Percentiles rank a stretch among this genome's conserved stretches.
These are phyloP conservation scores for Hemibagrus wyckioides DNA, from an alignment of 2,113 vertebrate species.

Conservation along the genomic window DNA sequence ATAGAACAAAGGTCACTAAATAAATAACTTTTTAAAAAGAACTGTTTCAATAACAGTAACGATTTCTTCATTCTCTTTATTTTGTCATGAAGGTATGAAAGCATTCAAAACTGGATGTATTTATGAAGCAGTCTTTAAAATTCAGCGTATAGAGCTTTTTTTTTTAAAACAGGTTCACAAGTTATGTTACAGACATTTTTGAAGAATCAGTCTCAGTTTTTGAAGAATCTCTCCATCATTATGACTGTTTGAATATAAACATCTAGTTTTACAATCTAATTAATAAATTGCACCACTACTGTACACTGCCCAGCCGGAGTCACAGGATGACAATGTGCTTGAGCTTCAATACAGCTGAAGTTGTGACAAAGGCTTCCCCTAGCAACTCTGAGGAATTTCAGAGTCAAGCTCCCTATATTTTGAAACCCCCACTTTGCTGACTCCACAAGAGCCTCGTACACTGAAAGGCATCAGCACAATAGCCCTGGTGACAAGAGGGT, in stretches of 20 bases:
- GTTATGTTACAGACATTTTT: background rate
- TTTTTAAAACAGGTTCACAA: background rate
- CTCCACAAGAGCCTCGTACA: conserved; percentile 48
- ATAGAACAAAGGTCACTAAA: background rate
- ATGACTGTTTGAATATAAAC: background rate
- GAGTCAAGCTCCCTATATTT: conserved; percentile 60
- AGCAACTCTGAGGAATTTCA: conserved; percentile 72
- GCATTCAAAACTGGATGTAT: background rate
- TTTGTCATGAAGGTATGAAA: background rate
- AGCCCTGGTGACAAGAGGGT: conserved; percentile 34
- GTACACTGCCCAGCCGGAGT: background rate
- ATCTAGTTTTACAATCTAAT: conserved; percentile 6
- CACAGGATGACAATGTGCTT: conserved; percentile 12
- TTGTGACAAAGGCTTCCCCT: conserved; percentile 65
- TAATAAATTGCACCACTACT: conserved; percentile 24
- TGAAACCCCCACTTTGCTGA: conserved; percentile 49
- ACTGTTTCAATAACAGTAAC: background rate
- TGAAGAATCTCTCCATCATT: background rate
- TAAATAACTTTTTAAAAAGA: background rate
- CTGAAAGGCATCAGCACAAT: conserved; percentile 41
- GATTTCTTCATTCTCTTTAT: background rate
- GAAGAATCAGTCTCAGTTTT: too few relatives aligned
- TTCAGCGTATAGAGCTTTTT: background rate
- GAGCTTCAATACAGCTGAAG: conserved; percentile 60
- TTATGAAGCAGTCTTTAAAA: background rate